Conservation (phyloP, 2,797 vertebrate species). For the Epinephelus malabaricus region DNA sequence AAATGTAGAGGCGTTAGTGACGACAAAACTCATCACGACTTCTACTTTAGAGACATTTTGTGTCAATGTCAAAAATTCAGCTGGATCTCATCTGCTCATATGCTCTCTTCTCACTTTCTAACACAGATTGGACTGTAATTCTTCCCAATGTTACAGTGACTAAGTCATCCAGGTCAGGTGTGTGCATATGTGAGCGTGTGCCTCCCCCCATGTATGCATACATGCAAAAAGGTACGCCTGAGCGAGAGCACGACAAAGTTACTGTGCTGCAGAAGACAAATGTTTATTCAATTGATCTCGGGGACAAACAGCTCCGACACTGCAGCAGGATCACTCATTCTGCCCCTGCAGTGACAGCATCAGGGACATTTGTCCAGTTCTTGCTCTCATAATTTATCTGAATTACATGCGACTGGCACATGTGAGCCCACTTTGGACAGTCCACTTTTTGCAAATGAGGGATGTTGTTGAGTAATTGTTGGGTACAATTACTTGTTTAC, state of each 20-base stretch:
- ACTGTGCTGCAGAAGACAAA: conserved; percentile 59
- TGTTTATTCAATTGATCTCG: conserved; percentile 85
- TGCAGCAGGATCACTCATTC: conserved; percentile 44
- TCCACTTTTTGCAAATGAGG: conserved; percentile 2
- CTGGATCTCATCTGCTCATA: not conserved
- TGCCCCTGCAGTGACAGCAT: conserved; percentile 22
- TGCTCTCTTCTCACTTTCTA: conserved; percentile 7
- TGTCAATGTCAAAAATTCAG: not conserved
- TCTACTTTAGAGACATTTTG: not conserved
- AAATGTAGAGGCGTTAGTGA: too few relatives aligned
- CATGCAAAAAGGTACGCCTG: conserved; percentile 57
- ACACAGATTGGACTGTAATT: not conserved
- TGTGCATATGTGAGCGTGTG: conserved; percentile 15
- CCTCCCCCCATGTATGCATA: conserved; percentile 49
- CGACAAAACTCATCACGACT: not conserved
- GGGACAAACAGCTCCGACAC: conserved; percentile 77
- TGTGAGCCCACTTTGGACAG: not conserved
- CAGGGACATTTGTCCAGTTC: conserved; percentile 15
- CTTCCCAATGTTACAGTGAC: not conserved
- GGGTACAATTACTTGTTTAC: not conserved
- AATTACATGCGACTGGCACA: conserved; percentile 12
- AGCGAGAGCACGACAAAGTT: conserved; percentile 47
- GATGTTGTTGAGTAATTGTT: not conserved
- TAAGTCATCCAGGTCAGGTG: conserved; percentile 2
- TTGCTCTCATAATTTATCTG: conserved; percentile 8